A percentile compares a stretch with the other conserved stretches of the same genome.
These are phyloP conservation scores for Conchocele bisecta DNA, from an alignment of 2,888 invertebrate species.

Conservation along the genomic window DNA sequence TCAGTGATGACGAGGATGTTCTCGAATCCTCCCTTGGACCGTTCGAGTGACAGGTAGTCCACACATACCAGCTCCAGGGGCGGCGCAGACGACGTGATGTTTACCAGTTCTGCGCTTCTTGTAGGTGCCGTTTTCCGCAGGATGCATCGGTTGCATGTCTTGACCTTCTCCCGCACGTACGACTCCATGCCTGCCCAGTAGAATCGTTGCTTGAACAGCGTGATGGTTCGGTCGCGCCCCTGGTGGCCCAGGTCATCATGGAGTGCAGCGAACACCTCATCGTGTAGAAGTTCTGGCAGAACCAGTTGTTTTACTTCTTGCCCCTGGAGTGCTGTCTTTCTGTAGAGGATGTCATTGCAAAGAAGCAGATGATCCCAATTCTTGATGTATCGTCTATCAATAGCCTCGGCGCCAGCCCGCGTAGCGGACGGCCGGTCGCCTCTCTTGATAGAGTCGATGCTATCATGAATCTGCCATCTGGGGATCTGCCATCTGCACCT, in stretches of 20 bases:
- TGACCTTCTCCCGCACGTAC: neutral
- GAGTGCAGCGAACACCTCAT: neutral
- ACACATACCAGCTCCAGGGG: conserved; percentile 13
- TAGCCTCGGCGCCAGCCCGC: neutral
- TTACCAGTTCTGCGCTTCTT: neutral
- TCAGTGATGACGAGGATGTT: conserved; percentile 39
- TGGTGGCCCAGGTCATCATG: conserved; percentile 33
- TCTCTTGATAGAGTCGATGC: neutral
- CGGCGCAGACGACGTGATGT: neutral
- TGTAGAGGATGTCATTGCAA: neutral
- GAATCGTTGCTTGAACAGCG: conserved; percentile 1
- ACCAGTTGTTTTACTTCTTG: neutral
- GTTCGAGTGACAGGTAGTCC: conserved; percentile 18
- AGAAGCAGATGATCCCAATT: neutral
- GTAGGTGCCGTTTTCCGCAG: neutral
- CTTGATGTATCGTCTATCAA: neutral
- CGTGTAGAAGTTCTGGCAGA: neutral
- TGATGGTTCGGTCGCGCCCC: conserved; percentile 16
- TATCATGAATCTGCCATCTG: neutral
- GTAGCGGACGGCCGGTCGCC: neutral
- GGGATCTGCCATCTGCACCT: neutral
- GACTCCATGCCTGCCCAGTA: conserved; percentile 4
- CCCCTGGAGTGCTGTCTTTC: neutral
- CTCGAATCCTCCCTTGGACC: conserved; percentile 22
- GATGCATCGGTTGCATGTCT: neutral